Conservation (phyloP, 1,140 invertebrate species). For the Camponotus floridanus region DNA sequence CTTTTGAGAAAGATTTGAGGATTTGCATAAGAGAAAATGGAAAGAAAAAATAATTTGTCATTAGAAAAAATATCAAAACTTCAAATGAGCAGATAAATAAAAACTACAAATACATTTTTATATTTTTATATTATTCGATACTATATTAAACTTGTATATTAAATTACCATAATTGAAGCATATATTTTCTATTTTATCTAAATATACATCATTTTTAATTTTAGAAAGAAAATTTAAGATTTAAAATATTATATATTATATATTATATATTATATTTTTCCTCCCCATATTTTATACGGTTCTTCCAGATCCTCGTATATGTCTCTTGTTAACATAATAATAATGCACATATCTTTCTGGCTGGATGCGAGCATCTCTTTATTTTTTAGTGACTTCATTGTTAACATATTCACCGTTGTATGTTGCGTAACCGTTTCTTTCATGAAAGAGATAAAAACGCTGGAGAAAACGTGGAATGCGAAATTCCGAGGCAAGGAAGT, state of each 20-base stretch:
- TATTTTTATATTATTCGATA: too few relatives aligned
- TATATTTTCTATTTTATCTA: too few relatives aligned
- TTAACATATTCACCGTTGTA: slow-evolving; percentile 41
- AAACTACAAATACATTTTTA: too few relatives aligned
- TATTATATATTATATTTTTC: too few relatives aligned
- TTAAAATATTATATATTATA: not conserved
- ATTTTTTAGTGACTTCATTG: slow-evolving; percentile 48
- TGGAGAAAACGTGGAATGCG: slow-evolving; percentile 18
- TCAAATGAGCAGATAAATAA: not conserved
- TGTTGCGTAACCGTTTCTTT: slow-evolving; percentile 52
- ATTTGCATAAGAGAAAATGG: not conserved
- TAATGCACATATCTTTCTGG: not conserved
- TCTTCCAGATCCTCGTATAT: not conserved
- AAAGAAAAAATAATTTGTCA: not conserved
- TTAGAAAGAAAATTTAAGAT: not conserved
- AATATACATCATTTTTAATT: not conserved
- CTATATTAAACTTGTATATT: too few relatives aligned
- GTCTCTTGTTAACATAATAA: slow-evolving; percentile 14
- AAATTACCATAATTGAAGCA: too few relatives aligned
- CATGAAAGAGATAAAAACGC: slow-evolving; percentile 44
- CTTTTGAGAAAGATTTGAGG: not conserved
- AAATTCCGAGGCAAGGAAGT: slow-evolving; percentile 18
- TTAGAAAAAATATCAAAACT: not conserved
- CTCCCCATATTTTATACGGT: not conserved
- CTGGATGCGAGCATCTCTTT: slow-evolving; percentile 13